Conservation (phyloP, 2,797 vertebrate genomes). For the Avahi laniger region DNA sequence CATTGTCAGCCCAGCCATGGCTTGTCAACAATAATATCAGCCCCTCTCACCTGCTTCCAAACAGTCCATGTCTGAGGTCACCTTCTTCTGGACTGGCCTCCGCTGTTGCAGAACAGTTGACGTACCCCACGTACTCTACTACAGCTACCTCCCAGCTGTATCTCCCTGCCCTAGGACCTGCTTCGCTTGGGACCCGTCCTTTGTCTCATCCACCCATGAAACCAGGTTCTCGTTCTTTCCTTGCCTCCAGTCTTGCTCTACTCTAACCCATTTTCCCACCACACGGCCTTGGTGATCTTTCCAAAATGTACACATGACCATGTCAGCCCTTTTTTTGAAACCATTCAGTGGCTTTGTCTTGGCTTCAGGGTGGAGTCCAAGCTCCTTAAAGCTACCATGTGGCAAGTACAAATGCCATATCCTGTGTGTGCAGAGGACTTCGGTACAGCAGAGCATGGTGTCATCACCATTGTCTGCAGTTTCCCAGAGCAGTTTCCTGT, state of each 20-base stretch:
- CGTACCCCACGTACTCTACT: neutral
- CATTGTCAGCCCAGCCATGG: neutral
- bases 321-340: neutral
- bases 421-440: neutral
- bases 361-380: neutral
- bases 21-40: rapidly evolving
- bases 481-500: neutral
- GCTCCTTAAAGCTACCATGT: neutral
- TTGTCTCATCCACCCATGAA: neutral
- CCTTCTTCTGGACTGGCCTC: neutral
- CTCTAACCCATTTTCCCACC: neutral
- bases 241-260: neutral
- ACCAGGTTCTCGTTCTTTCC: neutral
- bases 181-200: neutral
- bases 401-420: neutral
- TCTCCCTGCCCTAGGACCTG: neutral
- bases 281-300: neutral
- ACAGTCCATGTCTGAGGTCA: neutral
- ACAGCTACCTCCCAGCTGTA: neutral
- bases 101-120: neutral
- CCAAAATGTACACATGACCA: neutral
- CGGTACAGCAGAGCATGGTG: rapidly evolving
- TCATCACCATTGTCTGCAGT: neutral
- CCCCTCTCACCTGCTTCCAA: neutral
- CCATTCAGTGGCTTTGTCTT: neutral